Conservation (phyloP, 2,888 invertebrate genomes). For the Andrena praecox region DNA sequence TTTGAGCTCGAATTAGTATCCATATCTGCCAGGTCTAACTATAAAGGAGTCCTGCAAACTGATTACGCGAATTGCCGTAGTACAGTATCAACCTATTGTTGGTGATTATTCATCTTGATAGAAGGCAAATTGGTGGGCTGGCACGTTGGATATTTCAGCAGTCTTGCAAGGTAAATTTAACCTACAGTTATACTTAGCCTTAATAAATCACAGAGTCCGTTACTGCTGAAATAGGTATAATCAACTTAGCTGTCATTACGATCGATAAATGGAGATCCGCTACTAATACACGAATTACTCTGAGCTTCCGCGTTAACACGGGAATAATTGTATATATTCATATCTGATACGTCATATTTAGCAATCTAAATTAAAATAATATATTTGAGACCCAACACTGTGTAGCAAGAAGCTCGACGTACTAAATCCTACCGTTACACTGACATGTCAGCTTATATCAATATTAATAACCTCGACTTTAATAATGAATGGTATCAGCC, state of each 20-base stretch:
- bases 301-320: background rate
- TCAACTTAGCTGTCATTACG: conserved; percentile 50
- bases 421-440: too few species aligned
- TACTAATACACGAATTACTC: conserved; percentile 2
- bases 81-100: background rate
- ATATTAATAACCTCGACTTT: too few species aligned
- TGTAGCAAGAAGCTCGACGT: too few species aligned
- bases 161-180: conserved; percentile 58
- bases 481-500: too few species aligned
- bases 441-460: too few species aligned
- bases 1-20: too few species aligned
- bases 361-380: background rate
- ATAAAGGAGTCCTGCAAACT: background rate
- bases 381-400: too few species aligned
- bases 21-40: background rate
- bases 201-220: conserved; percentile 67
- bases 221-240: conserved; percentile 46
- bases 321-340: background rate
- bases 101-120: conserved; percentile 54
- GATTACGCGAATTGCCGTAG: background rate
- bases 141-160: conserved; percentile 61
- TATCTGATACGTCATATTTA: conserved; percentile 14
- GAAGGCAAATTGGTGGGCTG: conserved; percentile 68
- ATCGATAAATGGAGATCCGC: conserved; percentile 63
- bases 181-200: conserved; percentile 43